Base-by-base conservation (phyloP, 2,797 vertebrate species). In the Pempheris klunzingeri region DNA sequence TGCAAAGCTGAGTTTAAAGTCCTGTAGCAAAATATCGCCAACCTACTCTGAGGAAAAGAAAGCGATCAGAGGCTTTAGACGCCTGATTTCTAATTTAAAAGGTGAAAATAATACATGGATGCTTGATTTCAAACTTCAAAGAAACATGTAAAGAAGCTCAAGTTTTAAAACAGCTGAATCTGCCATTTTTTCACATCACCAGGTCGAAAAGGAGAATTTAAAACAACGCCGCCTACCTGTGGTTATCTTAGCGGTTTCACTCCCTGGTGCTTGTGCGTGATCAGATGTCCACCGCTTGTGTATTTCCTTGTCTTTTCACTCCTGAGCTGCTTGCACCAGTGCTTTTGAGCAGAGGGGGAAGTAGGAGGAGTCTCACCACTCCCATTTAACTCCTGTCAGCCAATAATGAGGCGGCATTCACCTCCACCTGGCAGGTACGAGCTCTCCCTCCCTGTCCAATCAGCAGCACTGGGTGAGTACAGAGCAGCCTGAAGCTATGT, bases 351-450 rank as follows among this genome's bases (percentile, higher is more conserved):
- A 49, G 66, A 70, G 11, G 52, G 59, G 53, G 77, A 82, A 86
- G 76, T 72, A 30, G 82, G 88, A 63, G 84, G 81, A 61, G 69
- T 20, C 81, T 14, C 20, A 20, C 9, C 38, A 0, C 78, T 26
- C n/a, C 63, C 15, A 58, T 73, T 77, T 64, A 87, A 71, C 52
- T 77, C 53, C 68, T 70, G 39, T 64, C 75, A 66, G 74, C 93
- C 92, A 93, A 93, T 94, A 4, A 77, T 2, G 13, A 17, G 15
- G 69, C 81, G 65, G 87, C 49, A 69, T 28, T 83, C 74, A 69
- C 86, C 68, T 86, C 68, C 86, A 93, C 93, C 94, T 94, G 91
- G 70, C 85, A 91, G 90, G 91, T 92, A 88, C 4, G 18, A 44
- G 78, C 46, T 32, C 30, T 20, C 28, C 38, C 47, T 20, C 41